Evolutionary conservation across 2,113 vertebrate genomes (phyloP), one percentile per base, ranked within the genome.

Genomic region (Tyto alba): DNA sequence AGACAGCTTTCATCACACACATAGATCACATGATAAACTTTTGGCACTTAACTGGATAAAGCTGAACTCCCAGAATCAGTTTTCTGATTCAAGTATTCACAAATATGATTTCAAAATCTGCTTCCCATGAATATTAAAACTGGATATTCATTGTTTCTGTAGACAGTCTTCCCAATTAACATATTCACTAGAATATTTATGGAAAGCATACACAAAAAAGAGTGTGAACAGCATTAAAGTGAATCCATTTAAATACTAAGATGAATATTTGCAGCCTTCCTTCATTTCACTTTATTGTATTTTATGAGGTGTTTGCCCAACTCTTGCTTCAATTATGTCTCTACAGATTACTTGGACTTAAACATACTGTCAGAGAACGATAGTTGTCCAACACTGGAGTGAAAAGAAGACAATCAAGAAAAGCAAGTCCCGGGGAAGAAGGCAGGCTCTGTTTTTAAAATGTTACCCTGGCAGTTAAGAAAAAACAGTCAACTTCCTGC

Each of bases 151-250:
- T 96, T 96, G 94, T 96, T 96, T 86, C 57, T 91, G 90, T 73
- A 93, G 89, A 95, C 76, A 95, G 77, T 79, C 87, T 95, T 93
- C 80, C 52, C 77, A 89, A 96, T 97, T 97, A 96, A 96, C 90
- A 97, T 95, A 96, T 91, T 93, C 86, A 88, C 89, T 89, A 89
- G 80, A 86, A 87, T 95, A 96, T 96, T 96, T 97, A 95, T 89
- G 90, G 86, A 89, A 97, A 87, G 45, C 68, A 87, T 93, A 92
- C 50, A 90, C 62, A 96, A 66, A 85, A 85, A 92, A 78, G 56
- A 92, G 77, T 96, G 63, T 69, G 84, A 96, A 95, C 48, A 89
- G 92, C 92, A 84, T 75, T 80, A 87, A 95, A 96, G 90, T 87
- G 80, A 93, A 95, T 82, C 92, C 69, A 92, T 96, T 95, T 95